phyloP scores from a whole-genome alignment of 2,797 vertebrate genomes.

The Micropoecilia bifurca region DNA sequence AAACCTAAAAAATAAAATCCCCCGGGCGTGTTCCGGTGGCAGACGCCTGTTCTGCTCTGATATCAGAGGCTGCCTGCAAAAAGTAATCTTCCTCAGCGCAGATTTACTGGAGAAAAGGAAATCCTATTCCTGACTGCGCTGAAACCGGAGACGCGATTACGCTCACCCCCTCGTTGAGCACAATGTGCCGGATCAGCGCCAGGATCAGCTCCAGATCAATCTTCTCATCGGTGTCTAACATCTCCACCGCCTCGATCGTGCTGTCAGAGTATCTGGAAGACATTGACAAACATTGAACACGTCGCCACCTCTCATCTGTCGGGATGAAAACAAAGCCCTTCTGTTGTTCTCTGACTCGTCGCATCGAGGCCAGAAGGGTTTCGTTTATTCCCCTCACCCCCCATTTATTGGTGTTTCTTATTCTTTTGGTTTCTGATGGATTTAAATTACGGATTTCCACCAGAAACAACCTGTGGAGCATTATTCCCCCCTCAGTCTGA shows the following conservation, averaged over 20 bases:
- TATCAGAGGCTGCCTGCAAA: background rate
- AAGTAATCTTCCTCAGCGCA: slow-evolving; percentile 10
- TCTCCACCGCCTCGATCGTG: slow-evolving; percentile 87
- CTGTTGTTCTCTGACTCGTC: background rate
- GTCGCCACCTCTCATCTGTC: background rate
- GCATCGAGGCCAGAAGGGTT: background rate
- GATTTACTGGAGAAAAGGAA: slow-evolving; percentile 1
- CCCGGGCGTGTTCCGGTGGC: background rate
- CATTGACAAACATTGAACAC: slow-evolving; percentile 7
- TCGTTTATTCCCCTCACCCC: too few species aligned
- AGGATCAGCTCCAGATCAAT: slow-evolving; percentile 92
- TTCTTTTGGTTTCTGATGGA: background rate
- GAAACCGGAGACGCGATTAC: slow-evolving; percentile 6
- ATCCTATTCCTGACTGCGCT: background rate
- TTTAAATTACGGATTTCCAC: background rate
- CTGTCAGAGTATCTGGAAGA: slow-evolving; percentile 88
- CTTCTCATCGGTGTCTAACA: slow-evolving; percentile 91
- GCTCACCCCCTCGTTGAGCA: slow-evolving; percentile 74
- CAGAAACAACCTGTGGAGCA: background rate
- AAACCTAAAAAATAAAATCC: slow-evolving; percentile 2
- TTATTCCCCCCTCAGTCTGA: background rate
- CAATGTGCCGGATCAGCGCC: slow-evolving; percentile 90
- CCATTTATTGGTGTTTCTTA: background rate
- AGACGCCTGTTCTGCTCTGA: background rate
- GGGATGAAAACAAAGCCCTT: background rate